These are phyloP conservation scores for Thera britannica DNA, from an alignment of 2,888 invertebrate species.

Conservation along the genomic window DNA sequence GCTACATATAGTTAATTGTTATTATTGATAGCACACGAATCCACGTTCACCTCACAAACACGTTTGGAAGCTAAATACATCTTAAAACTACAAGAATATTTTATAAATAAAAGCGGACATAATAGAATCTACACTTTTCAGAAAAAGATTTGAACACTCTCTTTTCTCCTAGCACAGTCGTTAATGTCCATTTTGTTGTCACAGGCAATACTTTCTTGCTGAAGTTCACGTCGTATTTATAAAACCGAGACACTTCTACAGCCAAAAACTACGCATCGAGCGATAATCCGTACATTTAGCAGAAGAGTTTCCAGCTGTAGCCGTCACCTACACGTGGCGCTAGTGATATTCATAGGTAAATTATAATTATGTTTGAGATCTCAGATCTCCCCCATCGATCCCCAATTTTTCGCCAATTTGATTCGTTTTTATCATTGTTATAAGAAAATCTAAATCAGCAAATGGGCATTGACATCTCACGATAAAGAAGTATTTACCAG, in stretches of 20 bases:
- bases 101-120: conserved; percentile 41
- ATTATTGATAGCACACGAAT: conserved; percentile 64
- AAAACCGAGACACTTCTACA: not conserved
- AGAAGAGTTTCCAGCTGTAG: not conserved
- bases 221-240: conserved; percentile 3
- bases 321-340: not conserved
- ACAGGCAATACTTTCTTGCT: conserved; percentile 47
- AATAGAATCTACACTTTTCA: conserved; percentile 33
- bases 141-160: conserved; percentile 40
- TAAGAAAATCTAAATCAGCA: not conserved
- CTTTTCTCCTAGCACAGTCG: conserved; percentile 33
- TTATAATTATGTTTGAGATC: too few species aligned
- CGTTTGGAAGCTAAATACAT: conserved; percentile 65
- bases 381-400: too few species aligned
- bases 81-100: conserved; percentile 43
- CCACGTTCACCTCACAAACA: conserved; percentile 53
- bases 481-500: not conserved
- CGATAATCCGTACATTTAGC: too few species aligned
- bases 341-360: not conserved
- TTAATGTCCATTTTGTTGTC: conserved; percentile 49
- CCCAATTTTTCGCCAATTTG: not conserved
- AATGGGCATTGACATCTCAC: not conserved
- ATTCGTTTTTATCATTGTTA: too few species aligned
- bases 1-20: conserved; percentile 36
- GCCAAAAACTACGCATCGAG: not conserved